A percentile compares a stretch with the other conserved stretches of the same genome.
Evolutionary conservation across 2,888 invertebrate genomes (phyloP).

Genomic region (Thymelicus acteon): DNA sequence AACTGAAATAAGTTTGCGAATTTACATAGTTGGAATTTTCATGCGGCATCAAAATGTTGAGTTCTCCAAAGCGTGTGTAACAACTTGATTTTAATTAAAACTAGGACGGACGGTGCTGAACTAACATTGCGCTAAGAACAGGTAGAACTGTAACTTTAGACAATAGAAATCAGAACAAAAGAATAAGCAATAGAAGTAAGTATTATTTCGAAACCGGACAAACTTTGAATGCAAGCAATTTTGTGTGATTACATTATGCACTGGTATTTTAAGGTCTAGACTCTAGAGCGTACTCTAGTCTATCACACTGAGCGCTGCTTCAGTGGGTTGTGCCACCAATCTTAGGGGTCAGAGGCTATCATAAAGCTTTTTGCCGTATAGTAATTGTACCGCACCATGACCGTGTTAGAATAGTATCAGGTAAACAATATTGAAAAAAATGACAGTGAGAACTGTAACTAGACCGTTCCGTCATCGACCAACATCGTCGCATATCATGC

Average conservation of each 20-base stretch:
- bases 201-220: not conserved
- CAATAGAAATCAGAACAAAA: not conserved
- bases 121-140: not conserved
- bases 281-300: too few relatives aligned
- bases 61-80: slow-evolving; percentile 39
- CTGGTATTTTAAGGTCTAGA: too few relatives aligned
- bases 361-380: too few relatives aligned
- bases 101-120: slow-evolving; percentile 25
- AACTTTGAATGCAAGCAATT: not conserved
- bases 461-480: too few relatives aligned
- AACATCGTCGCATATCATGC: too few relatives aligned
- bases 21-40: slow-evolving; percentile 43
- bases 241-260: not conserved
- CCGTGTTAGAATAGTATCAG: too few relatives aligned
- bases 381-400: too few relatives aligned
- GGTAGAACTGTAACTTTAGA: not conserved
- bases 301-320: too few relatives aligned
- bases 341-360: too few relatives aligned
- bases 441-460: too few relatives aligned
- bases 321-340: too few relatives aligned
- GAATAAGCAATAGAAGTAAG: not conserved
- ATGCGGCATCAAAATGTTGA: slow-evolving; percentile 44
- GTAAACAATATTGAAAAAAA: too few relatives aligned
- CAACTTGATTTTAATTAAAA: slow-evolving; percentile 52
- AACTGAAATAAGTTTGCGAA: slow-evolving; percentile 43